phyloP scores from a whole-genome alignment of 1,140 invertebrate species.

The Gonatopus flavifemur region DNA sequence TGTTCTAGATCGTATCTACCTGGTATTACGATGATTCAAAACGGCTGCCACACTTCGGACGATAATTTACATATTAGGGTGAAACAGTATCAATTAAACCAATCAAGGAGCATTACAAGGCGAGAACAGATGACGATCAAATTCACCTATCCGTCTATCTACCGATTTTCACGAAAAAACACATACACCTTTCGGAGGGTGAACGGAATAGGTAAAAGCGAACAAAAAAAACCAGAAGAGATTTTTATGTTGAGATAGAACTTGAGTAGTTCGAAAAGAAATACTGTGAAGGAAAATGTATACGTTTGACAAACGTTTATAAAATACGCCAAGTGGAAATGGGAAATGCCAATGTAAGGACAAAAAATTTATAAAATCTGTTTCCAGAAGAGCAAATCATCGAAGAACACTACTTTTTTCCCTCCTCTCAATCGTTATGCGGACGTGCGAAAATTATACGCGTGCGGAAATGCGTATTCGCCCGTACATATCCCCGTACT shows the following conservation, averaged over 20 bases:
- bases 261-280: slow-evolving; percentile 13
- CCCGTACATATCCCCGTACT: slow-evolving; percentile 8
- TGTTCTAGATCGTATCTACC: no score
- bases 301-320: no score
- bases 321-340: no score
- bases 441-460: slow-evolving; percentile 20
- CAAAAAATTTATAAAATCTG: no score
- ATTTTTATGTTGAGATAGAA: slow-evolving; percentile 11
- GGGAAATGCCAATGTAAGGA: no score
- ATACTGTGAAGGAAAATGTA: no score
- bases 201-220: slow-evolving; percentile 1
- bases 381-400: no score
- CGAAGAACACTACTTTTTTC: no score
- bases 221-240: neutral
- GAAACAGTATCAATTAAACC: slow-evolving; percentile 39
- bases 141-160: slow-evolving; percentile 28
- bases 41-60: no score
- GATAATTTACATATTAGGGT: slow-evolving; percentile 15
- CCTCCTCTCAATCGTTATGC: no score
- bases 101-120: slow-evolving; percentile 38
- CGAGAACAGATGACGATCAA: slow-evolving; percentile 47
- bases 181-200: slow-evolving; percentile 10
- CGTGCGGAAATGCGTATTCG: slow-evolving; percentile 8
- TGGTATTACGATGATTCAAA: no score
- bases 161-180: no score